Percentiles rank a stretch among this genome's conserved stretches.
phyloP scores from a whole-genome alignment of 2,113 vertebrate genomes.

The Rhodinocichla rosea region DNA sequence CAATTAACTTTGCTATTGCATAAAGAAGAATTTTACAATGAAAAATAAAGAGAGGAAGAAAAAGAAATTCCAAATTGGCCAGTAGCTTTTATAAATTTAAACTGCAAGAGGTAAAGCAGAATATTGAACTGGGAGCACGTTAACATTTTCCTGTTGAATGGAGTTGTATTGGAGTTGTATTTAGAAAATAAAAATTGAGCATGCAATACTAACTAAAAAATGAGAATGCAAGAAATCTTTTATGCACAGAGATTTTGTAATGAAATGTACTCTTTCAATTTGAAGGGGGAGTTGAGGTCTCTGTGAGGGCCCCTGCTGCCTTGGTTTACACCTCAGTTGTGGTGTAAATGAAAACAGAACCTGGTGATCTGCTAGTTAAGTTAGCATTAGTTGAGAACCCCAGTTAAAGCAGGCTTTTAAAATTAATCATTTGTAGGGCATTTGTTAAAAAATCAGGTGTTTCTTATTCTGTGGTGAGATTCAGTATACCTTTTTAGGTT shows the following conservation, averaged over 20 bases:
- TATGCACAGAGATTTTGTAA: not conserved
- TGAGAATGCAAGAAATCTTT: not conserved
- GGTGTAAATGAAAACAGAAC: conserved; percentile 33
- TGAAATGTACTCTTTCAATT: not conserved
- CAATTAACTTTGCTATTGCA: conserved; percentile 70
- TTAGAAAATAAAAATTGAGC: not conserved
- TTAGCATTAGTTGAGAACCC: not conserved
- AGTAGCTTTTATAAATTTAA: not conserved
- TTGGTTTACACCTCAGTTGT: not conserved
- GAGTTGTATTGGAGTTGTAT: not conserved
- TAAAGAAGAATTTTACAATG: conserved; percentile 23
- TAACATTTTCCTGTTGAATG: conserved; percentile 13
- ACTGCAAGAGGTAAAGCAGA: conserved; percentile 1
- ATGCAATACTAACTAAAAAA: not conserved
- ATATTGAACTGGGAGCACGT: not conserved
- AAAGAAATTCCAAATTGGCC: not conserved
- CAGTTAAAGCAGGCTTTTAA: not conserved
- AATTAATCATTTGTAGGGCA: not conserved
- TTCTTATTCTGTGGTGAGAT: not conserved
- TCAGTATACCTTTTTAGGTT: not conserved
- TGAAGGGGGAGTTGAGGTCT: not conserved
- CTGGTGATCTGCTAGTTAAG: not conserved
- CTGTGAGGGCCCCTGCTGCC: not conserved
- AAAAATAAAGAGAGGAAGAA: not conserved
- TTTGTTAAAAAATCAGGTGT: not conserved